Base-by-base conservation (phyloP, 2,797 vertebrate genomes). In the Lophius americanus region DNA sequence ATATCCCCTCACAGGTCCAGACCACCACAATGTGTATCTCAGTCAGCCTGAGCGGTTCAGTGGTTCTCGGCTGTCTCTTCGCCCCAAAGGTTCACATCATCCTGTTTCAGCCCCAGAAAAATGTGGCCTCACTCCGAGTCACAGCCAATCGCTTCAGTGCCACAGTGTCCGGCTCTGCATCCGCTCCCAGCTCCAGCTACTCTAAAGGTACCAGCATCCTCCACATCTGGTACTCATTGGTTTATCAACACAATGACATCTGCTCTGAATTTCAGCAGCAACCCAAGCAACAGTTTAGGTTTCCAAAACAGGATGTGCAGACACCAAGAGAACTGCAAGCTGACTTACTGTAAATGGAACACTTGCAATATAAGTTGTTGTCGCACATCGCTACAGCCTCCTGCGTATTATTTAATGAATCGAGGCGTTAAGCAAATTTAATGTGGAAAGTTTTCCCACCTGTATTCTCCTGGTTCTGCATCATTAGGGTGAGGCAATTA, bases 21-120 rank as follows among this genome's bases (percentile, higher is more conserved):
- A 99, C 98, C 70, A 99, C 98, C 64, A 99, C 98, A 70, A 97
- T 99, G 96, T 99, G 98, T 6, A 95, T 99, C 90, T 99, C 98
- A 0, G 97, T 99, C 83, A 99, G 97, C 78, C 95, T 99, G 88
- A 99, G 98, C 0, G 98, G 97, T 44, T 98, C 98, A 0, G 98
- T 99, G 86, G 98, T 99, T 52, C 95, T 99, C 0, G 98, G 98
- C 79, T 99, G 98, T 85, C 96, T 99, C 86, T 99, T 99, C 10
- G 95, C 97, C 0, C 98, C 98, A 55, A 99, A 99, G 86, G 88
- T 97, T 67, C 98, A 99, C 92, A 96, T 99, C 91, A 99, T 99
- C 82, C 94, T 98, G 84, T 99, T 99, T 90, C 98, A 99, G 89
- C 98, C 98, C 0, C 98, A 99, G 94, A 99, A 99, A 89, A 99